A percentile compares a stretch with the other conserved stretches of the same genome.
phyloP scores from a whole-genome alignment of 2,113 vertebrate species.

The Nerophis ophidion region DNA sequence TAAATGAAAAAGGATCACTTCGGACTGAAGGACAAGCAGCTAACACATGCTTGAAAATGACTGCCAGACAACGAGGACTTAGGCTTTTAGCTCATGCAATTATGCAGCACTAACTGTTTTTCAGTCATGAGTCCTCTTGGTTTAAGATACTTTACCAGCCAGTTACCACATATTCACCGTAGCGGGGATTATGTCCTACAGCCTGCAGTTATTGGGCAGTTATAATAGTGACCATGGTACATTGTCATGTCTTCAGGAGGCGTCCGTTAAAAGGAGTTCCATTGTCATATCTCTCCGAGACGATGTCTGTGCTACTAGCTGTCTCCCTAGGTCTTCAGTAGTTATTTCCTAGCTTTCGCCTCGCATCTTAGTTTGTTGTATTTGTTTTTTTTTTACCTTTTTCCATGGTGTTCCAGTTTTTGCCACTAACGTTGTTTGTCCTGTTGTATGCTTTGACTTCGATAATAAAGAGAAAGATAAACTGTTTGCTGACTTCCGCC shows the following conservation, averaged over 20 bases:
- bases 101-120: slow-evolving; percentile 2
- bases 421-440: too few relatives aligned
- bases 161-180: slow-evolving; percentile 1
- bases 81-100: slow-evolving; percentile 10
- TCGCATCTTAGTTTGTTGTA: too few relatives aligned
- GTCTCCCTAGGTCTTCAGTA: too few relatives aligned
- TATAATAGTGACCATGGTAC: slow-evolving; percentile 4
- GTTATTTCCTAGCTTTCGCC: too few relatives aligned
- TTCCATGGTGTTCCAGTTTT: too few relatives aligned
- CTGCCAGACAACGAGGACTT: slow-evolving; percentile 15
- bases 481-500: too few relatives aligned
- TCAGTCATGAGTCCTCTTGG: slow-evolving; percentile 4
- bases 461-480: too few relatives aligned
- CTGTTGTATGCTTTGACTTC: too few relatives aligned
- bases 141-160: slow-evolving; percentile 15
- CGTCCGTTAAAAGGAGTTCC: too few relatives aligned
- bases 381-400: too few relatives aligned
- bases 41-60: slow-evolving; percentile 18
- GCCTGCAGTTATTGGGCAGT: slow-evolving; percentile 5
- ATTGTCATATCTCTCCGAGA: too few relatives aligned
- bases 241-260: not conserved
- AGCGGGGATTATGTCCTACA: not conserved
- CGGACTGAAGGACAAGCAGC: slow-evolving; percentile 21
- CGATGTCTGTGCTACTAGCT: too few relatives aligned
- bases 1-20: slow-evolving; percentile 3